These are phyloP conservation scores for Erinaceus europaeus DNA, from an alignment of 2,113 vertebrate species.

Conservation along the genomic window DNA sequence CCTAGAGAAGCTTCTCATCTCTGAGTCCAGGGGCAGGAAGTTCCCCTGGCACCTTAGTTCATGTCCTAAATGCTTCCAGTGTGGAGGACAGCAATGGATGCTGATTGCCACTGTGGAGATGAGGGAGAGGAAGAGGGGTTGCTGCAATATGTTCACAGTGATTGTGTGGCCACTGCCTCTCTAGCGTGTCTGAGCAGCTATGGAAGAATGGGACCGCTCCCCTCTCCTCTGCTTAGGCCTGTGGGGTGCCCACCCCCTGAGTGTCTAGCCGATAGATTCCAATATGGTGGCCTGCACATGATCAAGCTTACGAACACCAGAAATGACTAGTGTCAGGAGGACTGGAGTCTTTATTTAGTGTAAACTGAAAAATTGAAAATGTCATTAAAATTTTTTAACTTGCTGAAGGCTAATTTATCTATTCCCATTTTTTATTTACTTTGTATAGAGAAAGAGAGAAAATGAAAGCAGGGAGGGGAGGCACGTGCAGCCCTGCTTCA, in stretches of 20 bases:
- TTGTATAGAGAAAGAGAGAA: too few species aligned
- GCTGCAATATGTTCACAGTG: too few species aligned
- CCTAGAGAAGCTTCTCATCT: background rate
- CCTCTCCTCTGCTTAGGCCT: accelerated
- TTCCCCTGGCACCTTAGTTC: background rate
- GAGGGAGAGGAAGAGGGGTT: background rate
- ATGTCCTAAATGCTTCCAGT: background rate
- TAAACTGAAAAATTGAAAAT: too few species aligned
- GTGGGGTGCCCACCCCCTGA: background rate
- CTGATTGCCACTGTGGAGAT: background rate
- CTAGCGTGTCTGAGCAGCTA: background rate
- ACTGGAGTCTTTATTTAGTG: too few species aligned
- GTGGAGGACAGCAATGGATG: background rate
- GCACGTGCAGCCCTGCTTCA: too few species aligned
- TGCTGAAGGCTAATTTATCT: too few species aligned
- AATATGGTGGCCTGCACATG: accelerated
- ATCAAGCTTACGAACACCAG: too few species aligned
- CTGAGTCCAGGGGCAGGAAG: background rate
- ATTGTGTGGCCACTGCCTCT: background rate
- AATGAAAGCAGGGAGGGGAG: too few species aligned
- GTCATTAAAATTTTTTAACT: too few species aligned
- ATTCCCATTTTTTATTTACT: too few species aligned
- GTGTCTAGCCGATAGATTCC: accelerated
- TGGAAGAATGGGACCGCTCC: accelerated
- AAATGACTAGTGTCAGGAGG: too few species aligned